Evolutionary conservation across 2,888 invertebrate species (phyloP).

Genomic region (Scaptomyza parva): DNA sequence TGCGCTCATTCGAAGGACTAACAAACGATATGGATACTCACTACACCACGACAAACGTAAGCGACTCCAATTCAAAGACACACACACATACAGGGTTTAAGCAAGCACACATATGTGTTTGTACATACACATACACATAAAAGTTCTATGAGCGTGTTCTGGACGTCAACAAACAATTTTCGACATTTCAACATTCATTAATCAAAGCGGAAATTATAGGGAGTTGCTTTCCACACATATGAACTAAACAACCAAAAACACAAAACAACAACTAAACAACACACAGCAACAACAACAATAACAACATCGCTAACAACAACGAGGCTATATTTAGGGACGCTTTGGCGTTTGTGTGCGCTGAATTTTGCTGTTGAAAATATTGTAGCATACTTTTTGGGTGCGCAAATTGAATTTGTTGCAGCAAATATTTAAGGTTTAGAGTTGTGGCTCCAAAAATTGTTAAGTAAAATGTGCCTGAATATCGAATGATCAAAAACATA

Average conservation of each 20-base stretch:
- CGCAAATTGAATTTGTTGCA: conserved; percentile 14
- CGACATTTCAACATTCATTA: conserved; percentile 80
- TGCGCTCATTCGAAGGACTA: conserved; percentile 56
- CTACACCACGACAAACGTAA: conserved; percentile 2
- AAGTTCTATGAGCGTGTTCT: conserved; percentile 46
- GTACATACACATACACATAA: conserved; percentile 18
- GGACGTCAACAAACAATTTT: conserved; percentile 74
- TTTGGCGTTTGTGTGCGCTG: conserved; percentile 25
- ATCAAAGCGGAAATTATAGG: conserved; percentile 79
- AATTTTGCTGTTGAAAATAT: conserved; percentile 30
- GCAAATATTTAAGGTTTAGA: conserved; percentile 2
- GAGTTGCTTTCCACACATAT: conserved; percentile 45
- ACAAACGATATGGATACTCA: conserved; percentile 40
- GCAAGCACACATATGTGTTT: conserved; percentile 3
- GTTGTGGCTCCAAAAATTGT: not conserved
- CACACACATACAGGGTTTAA: conserved; percentile 13
- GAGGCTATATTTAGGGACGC: conserved; percentile 26
- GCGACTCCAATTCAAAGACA: conserved; percentile 5
- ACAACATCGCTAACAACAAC: conserved; percentile 27
- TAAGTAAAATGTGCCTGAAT: not conserved
- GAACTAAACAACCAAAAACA: conserved; percentile 37
- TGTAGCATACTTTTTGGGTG: conserved; percentile 51
- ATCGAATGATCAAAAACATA: not conserved
- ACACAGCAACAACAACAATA: conserved; percentile 25
- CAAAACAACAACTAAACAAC: conserved; percentile 10